Evolutionary conservation across 2,888 invertebrate genomes (phyloP).

Genomic region (Lutraria lutraria): DNA sequence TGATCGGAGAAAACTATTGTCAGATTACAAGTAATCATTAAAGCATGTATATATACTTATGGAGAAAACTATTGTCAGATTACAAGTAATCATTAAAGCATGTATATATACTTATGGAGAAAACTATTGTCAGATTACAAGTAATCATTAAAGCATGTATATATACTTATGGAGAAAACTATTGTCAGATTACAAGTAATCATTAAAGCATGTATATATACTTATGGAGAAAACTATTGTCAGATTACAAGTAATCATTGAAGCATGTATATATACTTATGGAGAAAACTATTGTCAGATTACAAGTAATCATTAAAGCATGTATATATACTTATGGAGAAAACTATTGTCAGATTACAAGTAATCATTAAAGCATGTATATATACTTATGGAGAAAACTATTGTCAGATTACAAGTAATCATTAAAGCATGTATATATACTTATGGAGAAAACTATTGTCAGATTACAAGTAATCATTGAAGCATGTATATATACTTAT

Average conservation of each 20-base stretch:
- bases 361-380: neutral
- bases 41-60: neutral
- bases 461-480: constrained; percentile 18
- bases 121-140: constrained; percentile 48
- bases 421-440: neutral
- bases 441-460: constrained; percentile 57
- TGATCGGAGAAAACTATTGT: constrained; percentile 64
- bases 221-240: constrained; percentile 56
- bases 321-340: constrained; percentile 38
- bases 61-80: constrained; percentile 59
- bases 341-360: constrained; percentile 47
- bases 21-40: constrained; percentile 21
- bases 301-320: neutral
- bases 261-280: neutral
- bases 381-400: constrained; percentile 51
- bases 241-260: constrained; percentile 18
- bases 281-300: constrained; percentile 58
- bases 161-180: constrained; percentile 53
- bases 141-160: neutral
- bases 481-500: too few relatives aligned
- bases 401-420: constrained; percentile 35
- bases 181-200: constrained; percentile 37
- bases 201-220: neutral
- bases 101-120: constrained; percentile 37
- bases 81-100: neutral